Conservation (phyloP, 2,113 vertebrate species). For the Vimba vimba region DNA sequence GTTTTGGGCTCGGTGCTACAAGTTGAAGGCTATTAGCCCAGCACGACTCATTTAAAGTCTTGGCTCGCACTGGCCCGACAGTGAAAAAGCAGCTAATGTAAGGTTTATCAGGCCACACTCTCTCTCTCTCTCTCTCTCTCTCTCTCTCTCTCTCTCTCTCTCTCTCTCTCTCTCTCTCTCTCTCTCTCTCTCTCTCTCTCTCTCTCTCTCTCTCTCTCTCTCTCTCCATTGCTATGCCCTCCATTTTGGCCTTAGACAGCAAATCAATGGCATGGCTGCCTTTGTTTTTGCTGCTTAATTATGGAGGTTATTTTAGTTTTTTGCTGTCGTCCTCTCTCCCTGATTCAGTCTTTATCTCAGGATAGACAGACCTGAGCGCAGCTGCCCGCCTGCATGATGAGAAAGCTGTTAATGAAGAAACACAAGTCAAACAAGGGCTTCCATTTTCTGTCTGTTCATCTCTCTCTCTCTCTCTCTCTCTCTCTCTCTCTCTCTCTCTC, state of each 20-base stretch:
- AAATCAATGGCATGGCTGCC: slow-evolving; percentile 37
- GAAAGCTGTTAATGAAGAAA: slow-evolving; percentile 15
- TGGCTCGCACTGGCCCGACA: no score
- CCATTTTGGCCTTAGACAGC: slow-evolving; percentile 29
- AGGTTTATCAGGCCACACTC: no score
- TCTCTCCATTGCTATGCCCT: slow-evolving; percentile 12
- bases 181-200: no score
- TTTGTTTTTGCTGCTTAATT: slow-evolving; percentile 26
- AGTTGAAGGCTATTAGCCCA: no score
- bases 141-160: no score
- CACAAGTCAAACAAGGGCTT: slow-evolving; percentile 2
- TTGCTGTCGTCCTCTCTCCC: slow-evolving; percentile 22
- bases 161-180: no score
- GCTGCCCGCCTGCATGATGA: slow-evolving; percentile 10
- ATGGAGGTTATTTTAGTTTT: slow-evolving; percentile 20
- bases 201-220: no score
- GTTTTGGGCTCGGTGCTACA: no score
- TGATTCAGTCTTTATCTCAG: slow-evolving; percentile 31
- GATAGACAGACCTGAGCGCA: slow-evolving; percentile 42
- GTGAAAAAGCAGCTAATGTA: no score
- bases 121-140: no score
- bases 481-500: not conserved
- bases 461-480: not conserved
- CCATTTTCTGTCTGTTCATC: not conserved
- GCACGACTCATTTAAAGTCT: no score